phyloP scores from a whole-genome alignment of 2,888 invertebrate genomes.

The Cerastoderma edule region DNA sequence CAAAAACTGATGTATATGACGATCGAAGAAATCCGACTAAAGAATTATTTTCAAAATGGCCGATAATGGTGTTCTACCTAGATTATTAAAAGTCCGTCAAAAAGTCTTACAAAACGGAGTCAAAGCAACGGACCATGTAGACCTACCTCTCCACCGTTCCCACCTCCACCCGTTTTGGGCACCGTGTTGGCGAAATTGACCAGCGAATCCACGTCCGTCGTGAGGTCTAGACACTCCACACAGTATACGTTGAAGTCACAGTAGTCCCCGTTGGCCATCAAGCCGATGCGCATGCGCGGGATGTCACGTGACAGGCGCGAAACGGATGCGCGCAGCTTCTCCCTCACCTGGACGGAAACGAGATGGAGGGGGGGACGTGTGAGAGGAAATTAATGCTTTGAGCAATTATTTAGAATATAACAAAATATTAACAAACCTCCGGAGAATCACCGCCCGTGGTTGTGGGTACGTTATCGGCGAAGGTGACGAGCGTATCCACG shows the following conservation, averaged over 20 bases:
- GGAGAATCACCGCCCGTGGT: slow-evolving; percentile 79
- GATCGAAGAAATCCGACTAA: no score
- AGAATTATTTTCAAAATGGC: no score
- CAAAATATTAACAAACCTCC: slow-evolving; percentile 68
- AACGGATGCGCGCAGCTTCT: slow-evolving; percentile 70
- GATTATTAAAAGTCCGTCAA: no score
- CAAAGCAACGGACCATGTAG: no score
- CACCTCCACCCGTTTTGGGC: slow-evolving; percentile 74
- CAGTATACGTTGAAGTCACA: slow-evolving; percentile 75
- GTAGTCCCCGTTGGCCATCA: slow-evolving; percentile 82
- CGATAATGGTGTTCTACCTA: no score
- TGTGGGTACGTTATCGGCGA: slow-evolving; percentile 69
- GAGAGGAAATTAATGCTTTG: slow-evolving; percentile 5
- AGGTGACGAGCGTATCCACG: slow-evolving; percentile 70
- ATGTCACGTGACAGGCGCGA: slow-evolving; percentile 75
- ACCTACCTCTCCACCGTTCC: slow-evolving; percentile 78
- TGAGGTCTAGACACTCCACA: slow-evolving; percentile 70
- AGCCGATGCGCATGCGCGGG: slow-evolving; percentile 75
- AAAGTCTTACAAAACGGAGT: no score
- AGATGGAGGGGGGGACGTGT: no score
- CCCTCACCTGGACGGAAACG: slow-evolving; percentile 68
- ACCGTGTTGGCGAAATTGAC: slow-evolving; percentile 70
- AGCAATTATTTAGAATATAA: slow-evolving; percentile 5
- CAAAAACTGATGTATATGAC: no score
- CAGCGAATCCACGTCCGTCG: slow-evolving; percentile 73